A percentile compares a stretch with the other conserved stretches of the same genome.
phyloP scores from a whole-genome alignment of 1,140 invertebrate species.

The Aplysia californica region DNA sequence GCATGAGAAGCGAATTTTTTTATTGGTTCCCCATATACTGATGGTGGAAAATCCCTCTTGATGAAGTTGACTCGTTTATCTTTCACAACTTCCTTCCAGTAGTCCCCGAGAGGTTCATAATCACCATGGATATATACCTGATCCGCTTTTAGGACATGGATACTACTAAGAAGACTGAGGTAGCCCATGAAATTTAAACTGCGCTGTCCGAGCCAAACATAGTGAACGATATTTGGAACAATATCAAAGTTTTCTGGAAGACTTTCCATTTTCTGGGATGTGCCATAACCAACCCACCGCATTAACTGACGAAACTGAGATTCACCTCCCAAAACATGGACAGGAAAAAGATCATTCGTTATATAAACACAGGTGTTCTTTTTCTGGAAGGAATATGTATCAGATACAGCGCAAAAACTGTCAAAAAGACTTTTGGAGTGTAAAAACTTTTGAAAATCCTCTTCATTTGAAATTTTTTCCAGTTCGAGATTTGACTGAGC shows the following conservation, averaged over 20 bases:
- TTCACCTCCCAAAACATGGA: slow-evolving; percentile 23
- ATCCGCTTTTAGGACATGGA: slow-evolving; percentile 42
- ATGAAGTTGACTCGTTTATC: slow-evolving; percentile 36
- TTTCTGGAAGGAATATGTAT: neutral
- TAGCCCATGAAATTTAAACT: slow-evolving; percentile 34
- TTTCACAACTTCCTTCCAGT: slow-evolving; percentile 32
- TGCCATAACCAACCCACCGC: slow-evolving; percentile 39
- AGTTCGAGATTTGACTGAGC: slow-evolving; percentile 3
- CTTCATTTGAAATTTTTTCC: no score
- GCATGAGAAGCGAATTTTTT: slow-evolving; percentile 37
- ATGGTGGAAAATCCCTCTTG: slow-evolving; percentile 31
- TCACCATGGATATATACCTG: slow-evolving; percentile 44
- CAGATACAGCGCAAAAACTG: no score
- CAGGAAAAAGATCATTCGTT: slow-evolving; percentile 34
- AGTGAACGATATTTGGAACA: slow-evolving; percentile 46
- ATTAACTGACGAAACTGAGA: slow-evolving; percentile 26
- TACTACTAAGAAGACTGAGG: slow-evolving; percentile 38
- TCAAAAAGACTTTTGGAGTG: no score
- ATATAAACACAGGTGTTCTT: slow-evolving; percentile 25
- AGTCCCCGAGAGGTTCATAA: slow-evolving; percentile 32
- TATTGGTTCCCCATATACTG: slow-evolving; percentile 38
- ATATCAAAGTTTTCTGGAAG: slow-evolving; percentile 8
- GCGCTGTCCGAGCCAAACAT: slow-evolving; percentile 40
- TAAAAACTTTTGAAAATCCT: no score
- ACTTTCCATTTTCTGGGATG: slow-evolving; percentile 19